Evolutionary conservation across 2,113 vertebrate species (phyloP), one percentile per base, ranked within the genome.

Genomic region (Alouatta palliata): DNA sequence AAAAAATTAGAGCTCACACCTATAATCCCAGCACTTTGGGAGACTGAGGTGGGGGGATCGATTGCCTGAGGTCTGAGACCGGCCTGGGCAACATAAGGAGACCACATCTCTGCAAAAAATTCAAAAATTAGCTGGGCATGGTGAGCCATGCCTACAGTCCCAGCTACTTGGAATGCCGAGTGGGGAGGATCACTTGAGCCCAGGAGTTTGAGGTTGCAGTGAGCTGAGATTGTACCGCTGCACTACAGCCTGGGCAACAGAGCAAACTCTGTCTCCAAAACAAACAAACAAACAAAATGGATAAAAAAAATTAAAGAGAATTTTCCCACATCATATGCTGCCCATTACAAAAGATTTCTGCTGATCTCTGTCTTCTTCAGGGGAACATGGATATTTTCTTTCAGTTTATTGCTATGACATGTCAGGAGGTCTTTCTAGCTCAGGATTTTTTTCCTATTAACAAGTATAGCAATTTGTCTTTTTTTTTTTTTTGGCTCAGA

Each of bases 401-500:
- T 90, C 79, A 97, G 89, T 97, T 98, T 97, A 96, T 92, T 90
- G 91, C 97, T 25, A 40, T 4, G 35, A 95, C 95, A 90, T 95
- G 81, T 93, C 95, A 98, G 76, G 77, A 97, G 93, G 91, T 96
- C 96, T 97, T 96, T 97, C 14, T 47, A 17, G 68, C 87, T 97
- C 93, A 77, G 54, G 64, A 6, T 77, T 97, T 97, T 96, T 94
- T 32, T 13, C 80, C n/a, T n/a, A n/a, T n/a, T n/a, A n/a, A n/a
- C n/a, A n/a, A n/a, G n/a, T n/a, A n/a, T n/a, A n/a, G n/a, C n/a
- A n/a, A n/a, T 47, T 87, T 17, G 0, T 83, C 92, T 97, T 98
- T 30, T 97, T 92, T 37, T 43, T 71, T 98, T 27, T 97, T 93
- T 37, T 71, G 91, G 80, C 21, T 91, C 96, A 64, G 91, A 96